Conservation (phyloP, 2,113 vertebrate genomes). For the Pterocles orientalis region DNA sequence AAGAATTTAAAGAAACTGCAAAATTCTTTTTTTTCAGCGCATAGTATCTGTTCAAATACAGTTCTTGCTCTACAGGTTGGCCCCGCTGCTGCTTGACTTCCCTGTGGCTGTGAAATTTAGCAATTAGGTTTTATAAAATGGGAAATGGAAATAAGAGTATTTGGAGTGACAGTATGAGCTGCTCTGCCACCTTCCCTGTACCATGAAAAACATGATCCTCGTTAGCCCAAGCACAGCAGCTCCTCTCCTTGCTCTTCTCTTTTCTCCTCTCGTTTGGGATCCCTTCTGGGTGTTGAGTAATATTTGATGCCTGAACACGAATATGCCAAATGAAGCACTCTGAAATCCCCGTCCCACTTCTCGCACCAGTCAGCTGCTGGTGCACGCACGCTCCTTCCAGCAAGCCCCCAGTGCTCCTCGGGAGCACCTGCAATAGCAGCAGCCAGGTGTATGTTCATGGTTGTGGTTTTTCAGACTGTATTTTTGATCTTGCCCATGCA, state of each 20-base stretch:
- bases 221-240: not conserved
- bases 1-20: not conserved
- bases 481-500: not conserved
- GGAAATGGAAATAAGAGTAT: not conserved
- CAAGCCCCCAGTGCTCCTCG: not conserved
- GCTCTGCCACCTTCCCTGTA: not conserved
- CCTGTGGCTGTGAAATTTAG: not conserved
- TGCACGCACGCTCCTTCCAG: not conserved
- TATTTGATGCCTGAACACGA: not conserved
- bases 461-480: not conserved
- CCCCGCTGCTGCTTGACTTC: not conserved
- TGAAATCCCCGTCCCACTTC: not conserved
- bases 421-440: not conserved
- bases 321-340: not conserved
- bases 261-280: not conserved
- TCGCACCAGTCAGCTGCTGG: not conserved
- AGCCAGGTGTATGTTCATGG: accelerated
- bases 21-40: not conserved
- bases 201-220: not conserved
- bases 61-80: not conserved
- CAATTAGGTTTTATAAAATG: not conserved
- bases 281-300: not conserved
- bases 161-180: not conserved
- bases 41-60: no score
- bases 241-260: not conserved